These are phyloP conservation scores for Spinibarbus caldwelli DNA, from an alignment of 2,797 vertebrate genomes.

Conservation along the genomic window DNA sequence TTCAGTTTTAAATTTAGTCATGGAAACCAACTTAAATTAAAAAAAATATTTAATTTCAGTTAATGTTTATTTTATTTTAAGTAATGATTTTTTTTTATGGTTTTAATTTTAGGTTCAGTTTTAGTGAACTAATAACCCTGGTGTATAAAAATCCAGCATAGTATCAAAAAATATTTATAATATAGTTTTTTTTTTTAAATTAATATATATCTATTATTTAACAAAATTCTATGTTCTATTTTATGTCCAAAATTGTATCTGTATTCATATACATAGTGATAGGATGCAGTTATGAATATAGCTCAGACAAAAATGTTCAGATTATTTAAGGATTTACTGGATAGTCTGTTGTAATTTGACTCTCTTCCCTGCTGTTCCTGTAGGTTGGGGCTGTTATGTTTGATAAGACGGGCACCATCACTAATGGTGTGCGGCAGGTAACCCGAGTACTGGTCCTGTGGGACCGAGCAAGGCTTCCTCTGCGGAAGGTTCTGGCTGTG, in stretches of 20 bases:
- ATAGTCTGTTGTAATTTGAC: background rate
- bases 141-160: background rate
- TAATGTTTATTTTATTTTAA: no score
- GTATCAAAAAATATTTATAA: background rate
- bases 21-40: no score
- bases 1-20: background rate
- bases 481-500: constrained; percentile 87
- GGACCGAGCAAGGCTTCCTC: constrained; percentile 80
- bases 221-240: background rate
- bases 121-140: background rate
- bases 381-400: constrained; percentile 95
- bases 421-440: constrained; percentile 88
- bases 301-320: background rate
- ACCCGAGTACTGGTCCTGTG: constrained; percentile 87
- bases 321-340: background rate
- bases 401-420: constrained; percentile 98
- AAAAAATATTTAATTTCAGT: background rate
- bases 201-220: background rate
- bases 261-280: background rate
- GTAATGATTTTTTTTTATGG: background rate
- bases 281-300: background rate
- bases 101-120: background rate
- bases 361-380: background rate
- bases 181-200: background rate
- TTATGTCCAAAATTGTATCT: background rate